A percentile compares a stretch with the other conserved stretches of the same genome.
phyloP scores from a whole-genome alignment of 2,888 invertebrate genomes.

The Himalopsyche tibetana region DNA sequence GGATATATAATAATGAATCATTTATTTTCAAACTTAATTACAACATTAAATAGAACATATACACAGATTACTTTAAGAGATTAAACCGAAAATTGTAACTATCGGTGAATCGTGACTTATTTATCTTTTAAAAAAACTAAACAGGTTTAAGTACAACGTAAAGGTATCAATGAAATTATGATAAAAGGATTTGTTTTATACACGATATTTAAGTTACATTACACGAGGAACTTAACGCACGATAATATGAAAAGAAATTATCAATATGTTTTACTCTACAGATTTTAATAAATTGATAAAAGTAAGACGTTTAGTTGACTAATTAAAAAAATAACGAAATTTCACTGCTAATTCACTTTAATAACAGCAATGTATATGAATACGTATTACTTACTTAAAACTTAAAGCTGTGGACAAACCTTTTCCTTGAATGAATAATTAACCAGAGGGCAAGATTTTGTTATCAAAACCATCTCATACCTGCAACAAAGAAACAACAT shows the following conservation, averaged over 20 bases:
- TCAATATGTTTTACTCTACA: too few relatives aligned
- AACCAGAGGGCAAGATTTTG: neutral
- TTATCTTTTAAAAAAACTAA: neutral
- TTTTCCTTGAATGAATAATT: neutral
- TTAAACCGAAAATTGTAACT: neutral
- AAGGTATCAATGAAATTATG: neutral
- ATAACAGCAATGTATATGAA: too few relatives aligned
- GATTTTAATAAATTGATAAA: too few relatives aligned
- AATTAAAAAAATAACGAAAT: too few relatives aligned
- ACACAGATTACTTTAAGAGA: neutral
- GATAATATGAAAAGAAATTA: too few relatives aligned
- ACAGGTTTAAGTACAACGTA: neutral
- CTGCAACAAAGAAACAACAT: constrained; percentile 6
- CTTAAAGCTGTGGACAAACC: neutral
- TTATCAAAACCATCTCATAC: constrained; percentile 9
- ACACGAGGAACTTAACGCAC: too few relatives aligned
- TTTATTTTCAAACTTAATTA: neutral
- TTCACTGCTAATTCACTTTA: too few relatives aligned
- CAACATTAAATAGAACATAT: neutral
- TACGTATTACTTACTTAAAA: neutral
- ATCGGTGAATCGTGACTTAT: neutral
- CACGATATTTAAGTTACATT: neutral
- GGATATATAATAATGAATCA: constrained; percentile 21
- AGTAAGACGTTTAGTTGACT: too few relatives aligned
- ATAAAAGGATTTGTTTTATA: neutral